Percentiles rank a stretch among this genome's conserved stretches.
Evolutionary conservation across 2,888 invertebrate species (phyloP).

Genomic region (Sphaeridia pumilis): DNA sequence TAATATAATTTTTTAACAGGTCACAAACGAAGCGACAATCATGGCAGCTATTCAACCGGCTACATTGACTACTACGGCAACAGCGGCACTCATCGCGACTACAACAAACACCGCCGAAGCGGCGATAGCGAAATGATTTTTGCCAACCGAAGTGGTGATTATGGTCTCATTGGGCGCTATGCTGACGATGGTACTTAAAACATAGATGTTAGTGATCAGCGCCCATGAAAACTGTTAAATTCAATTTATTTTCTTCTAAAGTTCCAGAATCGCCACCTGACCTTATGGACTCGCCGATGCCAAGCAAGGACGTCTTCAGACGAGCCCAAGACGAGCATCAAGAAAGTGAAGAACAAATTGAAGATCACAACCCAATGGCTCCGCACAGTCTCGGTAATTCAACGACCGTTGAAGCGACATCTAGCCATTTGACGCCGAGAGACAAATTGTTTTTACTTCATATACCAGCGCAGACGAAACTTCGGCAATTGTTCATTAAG

Average conservation of each 20-base stretch:
- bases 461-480: neutral
- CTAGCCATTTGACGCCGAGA: neutral
- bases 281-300: too few relatives aligned
- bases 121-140: constrained; percentile 5
- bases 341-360: too few relatives aligned
- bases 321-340: too few relatives aligned
- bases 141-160: constrained; percentile 5
- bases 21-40: constrained; percentile 2
- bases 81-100: constrained; percentile 2
- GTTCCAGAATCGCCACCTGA: too few relatives aligned
- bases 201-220: too few relatives aligned
- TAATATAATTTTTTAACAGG: too few relatives aligned
- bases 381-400: neutral
- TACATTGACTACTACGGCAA: constrained; percentile 16
- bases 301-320: too few relatives aligned
- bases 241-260: too few relatives aligned
- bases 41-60: constrained; percentile 5
- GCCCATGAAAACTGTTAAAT: too few relatives aligned
- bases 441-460: neutral
- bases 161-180: constrained; percentile 10
- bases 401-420: neutral
- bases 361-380: too few relatives aligned
- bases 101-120: constrained; percentile 8
- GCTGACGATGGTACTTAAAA: constrained; percentile 10
- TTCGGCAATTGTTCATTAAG: neutral